These are phyloP conservation scores for Lepus timidus DNA, from an alignment of 2,113 vertebrate genomes.

Conservation along the genomic window DNA sequence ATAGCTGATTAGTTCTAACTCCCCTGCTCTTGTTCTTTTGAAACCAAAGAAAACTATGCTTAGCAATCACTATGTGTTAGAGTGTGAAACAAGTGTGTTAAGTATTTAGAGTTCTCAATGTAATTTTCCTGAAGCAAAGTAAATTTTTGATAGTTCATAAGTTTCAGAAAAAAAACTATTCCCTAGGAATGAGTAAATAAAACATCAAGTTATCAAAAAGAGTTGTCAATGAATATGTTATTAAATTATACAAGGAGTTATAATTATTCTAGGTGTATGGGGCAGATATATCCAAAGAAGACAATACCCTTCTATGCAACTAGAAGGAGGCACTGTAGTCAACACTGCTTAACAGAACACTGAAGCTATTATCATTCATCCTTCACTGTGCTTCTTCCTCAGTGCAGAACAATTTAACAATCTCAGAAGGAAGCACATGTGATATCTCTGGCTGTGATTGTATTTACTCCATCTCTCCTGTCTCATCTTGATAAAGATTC, in stretches of 20 bases:
- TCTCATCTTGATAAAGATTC: conserved; percentile 74
- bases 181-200: neutral
- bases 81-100: neutral
- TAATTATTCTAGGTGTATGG: neutral
- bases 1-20: neutral
- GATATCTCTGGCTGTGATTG: neutral
- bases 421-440: neutral
- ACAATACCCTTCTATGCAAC: neutral
- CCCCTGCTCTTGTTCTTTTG: neutral
- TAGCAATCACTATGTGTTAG: neutral
- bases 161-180: neutral
- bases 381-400: neutral
- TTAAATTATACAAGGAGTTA: neutral
- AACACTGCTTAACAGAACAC: neutral
- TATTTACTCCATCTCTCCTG: conserved; percentile 43
- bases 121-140: neutral
- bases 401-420: conserved; percentile 39
- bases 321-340: neutral
- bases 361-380: neutral
- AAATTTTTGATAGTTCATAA: neutral
- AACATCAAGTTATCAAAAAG: neutral
- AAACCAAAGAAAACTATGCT: neutral
- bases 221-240: neutral
- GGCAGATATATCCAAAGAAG: neutral
- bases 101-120: neutral